Evolutionary conservation across 2,888 invertebrate genomes (phyloP), one percentile per base, ranked within the genome.

Genomic region (Acanthococcus lagerstroemiae): DNA sequence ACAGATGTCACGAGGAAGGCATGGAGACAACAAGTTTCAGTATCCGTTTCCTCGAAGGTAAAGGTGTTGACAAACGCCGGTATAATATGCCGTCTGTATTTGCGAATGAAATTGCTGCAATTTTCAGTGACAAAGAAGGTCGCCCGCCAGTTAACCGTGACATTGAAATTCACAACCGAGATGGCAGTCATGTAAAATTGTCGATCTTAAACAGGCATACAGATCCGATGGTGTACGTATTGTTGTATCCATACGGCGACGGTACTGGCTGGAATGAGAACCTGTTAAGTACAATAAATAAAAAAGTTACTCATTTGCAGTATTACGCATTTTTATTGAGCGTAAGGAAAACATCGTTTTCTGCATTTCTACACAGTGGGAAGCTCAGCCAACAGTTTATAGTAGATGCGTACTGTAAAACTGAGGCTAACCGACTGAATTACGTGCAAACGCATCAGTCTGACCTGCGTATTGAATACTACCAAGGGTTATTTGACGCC

Each of bases 321-420:
- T 37, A 37, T 37, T 37, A 37, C n/a, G 12, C 37, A n/a, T 37
- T 15, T n/a, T 37, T 37, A 37, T 37, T 37, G 37, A 37, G 37
- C 37, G 37, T 37, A n/a, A 9, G 37, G 12, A 3, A 37, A 37
- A 37, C 12, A 15, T 15, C 12, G n/a, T 37, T 37, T n/a, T 37
- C n/a, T 15, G 12, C 37, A 1, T 37, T 37, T 37, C 3, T 37
- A 37, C 37, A 37, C 37, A n/a, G 12, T 9, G 37, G 73, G 5
- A 67, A 70, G 61, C 68, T 76, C 3, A 73, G 72, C 26, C 72
- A 74, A 54, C 75, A 77, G 67, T 76, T 69, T 57, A 58, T 72
- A 12, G 74, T 76, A 25, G 75, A 76, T 68, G 71, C 72, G 71
- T 76, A 74, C 69, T 74, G 70, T 0, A 75, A 74, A 68, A 72